Base-by-base conservation (phyloP, 2,888 invertebrate genomes). In the Hyalella azteca region DNA sequence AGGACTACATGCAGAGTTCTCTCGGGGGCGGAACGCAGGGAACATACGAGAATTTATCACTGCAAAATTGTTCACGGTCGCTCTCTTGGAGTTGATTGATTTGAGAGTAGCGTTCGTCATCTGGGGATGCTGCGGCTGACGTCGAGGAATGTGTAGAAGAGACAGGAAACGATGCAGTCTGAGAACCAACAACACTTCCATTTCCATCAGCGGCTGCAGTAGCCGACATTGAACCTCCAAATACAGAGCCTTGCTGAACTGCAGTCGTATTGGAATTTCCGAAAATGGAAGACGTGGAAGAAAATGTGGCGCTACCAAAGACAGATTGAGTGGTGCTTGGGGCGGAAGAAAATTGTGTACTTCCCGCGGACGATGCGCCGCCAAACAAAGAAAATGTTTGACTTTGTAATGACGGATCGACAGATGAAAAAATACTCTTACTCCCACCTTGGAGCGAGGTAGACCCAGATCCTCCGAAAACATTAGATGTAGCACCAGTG, bases 41-140 rank as follows among this genome's bases (percentile, higher is more conserved):
- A 5, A 82, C 49, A 22, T 39, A 73, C 13, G 77, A 77, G 54
- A 82, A 82, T 13, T n/a, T 39, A 5, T 78, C 80, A 22, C 66
- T 75, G 29, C 78, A 78, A 77, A 77, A 82, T 78, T 82, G 79
- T 39, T 73, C 73, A 19, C 75, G 48, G n/a, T 82, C 80, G 3
- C 7, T 15, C 19, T 66, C 66, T 36, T 36, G 36, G n/a, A 66
- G 22, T 29, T 66, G 66, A 4, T 66, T 9, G 36, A 66, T 32
- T 36, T 66, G 66, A 13, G 66, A 66, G 19, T 66, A 66, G 2
- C 66, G 32, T 4, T 36, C 32, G 66, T 66, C 66, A 54, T 66
- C 19, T 36, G 66, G 66, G 29, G 3, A 36, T 7, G 36, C 66
- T 4, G 66, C 36, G 29, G 66, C 66, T 9, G 11, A 36, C 15